A percentile compares a stretch with the other conserved stretches of the same genome.
phyloP scores from a whole-genome alignment of 37 sponge, comb jelly and placozoan genomes.

The Crambe crambe region DNA sequence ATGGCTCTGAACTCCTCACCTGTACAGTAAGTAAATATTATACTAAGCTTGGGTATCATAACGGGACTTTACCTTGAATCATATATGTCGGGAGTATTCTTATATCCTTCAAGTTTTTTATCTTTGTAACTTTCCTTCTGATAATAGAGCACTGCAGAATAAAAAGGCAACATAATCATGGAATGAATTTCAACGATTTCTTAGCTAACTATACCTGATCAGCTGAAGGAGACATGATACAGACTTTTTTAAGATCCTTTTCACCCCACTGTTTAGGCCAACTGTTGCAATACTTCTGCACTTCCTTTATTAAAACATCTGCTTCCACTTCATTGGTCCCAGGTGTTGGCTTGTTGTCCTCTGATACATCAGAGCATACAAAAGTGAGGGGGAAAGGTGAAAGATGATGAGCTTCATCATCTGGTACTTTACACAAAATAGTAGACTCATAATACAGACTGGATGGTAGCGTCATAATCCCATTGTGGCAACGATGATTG shows the following conservation, averaged over 20 bases:
- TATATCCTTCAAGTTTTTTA: not conserved
- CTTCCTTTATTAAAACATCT: constrained; percentile 16
- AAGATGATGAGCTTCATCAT: constrained; percentile 39
- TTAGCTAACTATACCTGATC: constrained; percentile 33
- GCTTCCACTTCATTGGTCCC: constrained; percentile 26
- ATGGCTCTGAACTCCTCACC: constrained; percentile 66
- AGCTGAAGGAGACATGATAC: constrained; percentile 53
- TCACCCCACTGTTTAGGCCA: constrained; percentile 60
- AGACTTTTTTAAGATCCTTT: constrained; percentile 25
- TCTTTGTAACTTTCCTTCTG: too few species aligned
- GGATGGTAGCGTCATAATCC: constrained; percentile 61
- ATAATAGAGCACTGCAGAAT: too few species aligned
- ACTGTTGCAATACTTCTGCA: constrained; percentile 19
- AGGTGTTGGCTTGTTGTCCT: not conserved
- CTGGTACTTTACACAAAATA: constrained; percentile 23
- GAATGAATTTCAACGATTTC: not conserved
- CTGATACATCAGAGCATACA: constrained; percentile 34
- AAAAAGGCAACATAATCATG: not conserved
- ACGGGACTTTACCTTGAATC: constrained; percentile 37
- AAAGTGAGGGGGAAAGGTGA: constrained; percentile 54
- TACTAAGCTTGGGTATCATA: too few species aligned
- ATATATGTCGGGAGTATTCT: constrained; percentile 24
- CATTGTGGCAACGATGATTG: constrained; percentile 68
- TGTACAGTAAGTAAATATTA: constrained; percentile 15
- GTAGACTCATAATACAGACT: constrained; percentile 66